Conservation (phyloP, 2,113 vertebrate species). For the Phasianus colchicus region DNA sequence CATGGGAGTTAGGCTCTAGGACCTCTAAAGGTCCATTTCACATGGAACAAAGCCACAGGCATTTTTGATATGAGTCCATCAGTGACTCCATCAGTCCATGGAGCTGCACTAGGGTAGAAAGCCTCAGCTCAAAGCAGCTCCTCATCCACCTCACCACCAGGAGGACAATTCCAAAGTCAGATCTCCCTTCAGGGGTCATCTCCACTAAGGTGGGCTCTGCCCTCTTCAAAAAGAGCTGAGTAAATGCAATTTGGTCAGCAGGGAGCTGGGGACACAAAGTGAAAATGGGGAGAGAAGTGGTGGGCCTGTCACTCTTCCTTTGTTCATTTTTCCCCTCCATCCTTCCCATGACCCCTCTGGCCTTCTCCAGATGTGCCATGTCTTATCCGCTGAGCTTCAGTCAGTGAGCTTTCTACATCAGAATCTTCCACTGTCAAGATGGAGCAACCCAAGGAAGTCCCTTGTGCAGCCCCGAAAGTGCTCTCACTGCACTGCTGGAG, state of each 20-base stretch:
- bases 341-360: neutral
- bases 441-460: neutral
- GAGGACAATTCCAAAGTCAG: neutral
- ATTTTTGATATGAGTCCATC: neutral
- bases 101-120: neutral
- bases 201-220: neutral
- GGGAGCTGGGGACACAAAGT: neutral
- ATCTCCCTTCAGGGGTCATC: neutral
- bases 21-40: too few species aligned
- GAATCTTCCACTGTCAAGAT: rapidly evolving
- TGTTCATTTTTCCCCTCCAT: neutral
- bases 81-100: neutral
- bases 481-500: neutral
- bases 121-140: neutral
- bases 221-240: neutral
- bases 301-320: neutral
- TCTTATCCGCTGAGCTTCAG: neutral
- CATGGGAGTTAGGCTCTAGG: too few species aligned
- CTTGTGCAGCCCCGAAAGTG: neutral
- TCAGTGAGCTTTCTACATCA: neutral
- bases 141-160: neutral
- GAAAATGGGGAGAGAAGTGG: neutral
- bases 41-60: rapidly evolving
- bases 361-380: neutral
- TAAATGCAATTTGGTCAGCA: neutral